Base-by-base conservation (phyloP, 2,797 vertebrate genomes). In the Chrosomus eos region DNA sequence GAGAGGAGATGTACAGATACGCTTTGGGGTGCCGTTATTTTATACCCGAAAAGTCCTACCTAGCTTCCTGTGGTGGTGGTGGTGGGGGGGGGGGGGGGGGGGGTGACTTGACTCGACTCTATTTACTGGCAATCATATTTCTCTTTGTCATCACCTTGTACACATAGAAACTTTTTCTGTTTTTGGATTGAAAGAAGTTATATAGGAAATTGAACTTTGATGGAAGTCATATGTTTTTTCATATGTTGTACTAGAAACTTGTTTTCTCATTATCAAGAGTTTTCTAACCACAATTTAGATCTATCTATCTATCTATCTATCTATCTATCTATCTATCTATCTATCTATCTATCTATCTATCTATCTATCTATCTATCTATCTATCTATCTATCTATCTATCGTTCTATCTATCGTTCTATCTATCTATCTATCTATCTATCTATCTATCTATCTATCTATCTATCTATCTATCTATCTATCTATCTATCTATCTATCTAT, bases 1-100 rank as follows among this genome's bases (percentile, higher is more conserved):
- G 76, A 79, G 82, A 80, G 71, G 55, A 88, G 80, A 84, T 88
- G 83, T 90, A 82, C 64, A 87, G 82, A 81, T 72, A 53, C 73
- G 51, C 66, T 66, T 80, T 40, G 53, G 85, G 70, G 73, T 79
- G 53, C 13, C 28, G 43, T 58, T 64, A 76, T 72, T 88, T 91
- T 88, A 89, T 91, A 89, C 67, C 16, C 5, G 67, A n/a, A 80
- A 74, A 71, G 81, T 73, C 81, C 74, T 87, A 36, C 45, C 10
- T 16, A 58, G 72, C 28, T 88, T 86, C 81, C 84, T 81, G 53
- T 86, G 31, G n/a, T 45, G 80, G n/a, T 67, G n/a, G 74, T 33
- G 36, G 55, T 16, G 62, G 36, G 75, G 53, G 31, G 68, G 26
- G 66, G 13, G 7, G 28, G 4, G 28, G 3, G 5, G 7, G 7